A percentile compares a stretch with the other conserved stretches of the same genome.
These are phyloP conservation scores for Drosophila recens DNA, from an alignment of 2,888 invertebrate genomes.

Conservation along the genomic window DNA sequence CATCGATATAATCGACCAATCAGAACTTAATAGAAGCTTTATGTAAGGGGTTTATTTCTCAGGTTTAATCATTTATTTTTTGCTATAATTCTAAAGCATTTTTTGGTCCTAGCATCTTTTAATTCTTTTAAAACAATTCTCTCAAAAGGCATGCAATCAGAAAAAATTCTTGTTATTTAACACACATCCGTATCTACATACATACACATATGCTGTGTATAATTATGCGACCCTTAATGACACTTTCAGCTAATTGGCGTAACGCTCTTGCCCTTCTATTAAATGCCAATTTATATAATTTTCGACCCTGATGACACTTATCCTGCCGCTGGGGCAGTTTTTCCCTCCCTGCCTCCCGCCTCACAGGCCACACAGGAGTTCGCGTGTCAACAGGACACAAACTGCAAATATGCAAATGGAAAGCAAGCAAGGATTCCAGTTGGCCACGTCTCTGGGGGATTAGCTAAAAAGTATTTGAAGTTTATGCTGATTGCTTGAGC, in stretches of 20 bases:
- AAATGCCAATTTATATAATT: conserved; percentile 57
- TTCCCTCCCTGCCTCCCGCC: conserved; percentile 2
- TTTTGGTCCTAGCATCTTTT: no score
- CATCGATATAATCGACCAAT: no score
- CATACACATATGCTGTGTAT: conserved; percentile 5
- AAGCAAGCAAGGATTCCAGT: conserved; percentile 59
- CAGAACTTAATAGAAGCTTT: no score
- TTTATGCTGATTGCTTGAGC: conserved; percentile 30
- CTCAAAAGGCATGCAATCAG: no score
- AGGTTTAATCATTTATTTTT: no score
- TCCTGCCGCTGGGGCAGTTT: conserved; percentile 19
- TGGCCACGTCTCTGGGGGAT: conserved; percentile 6
- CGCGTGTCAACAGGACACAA: conserved; percentile 66
- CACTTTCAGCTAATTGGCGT: conserved; percentile 58
- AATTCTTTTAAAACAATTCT: no score
- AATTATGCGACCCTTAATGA: conserved; percentile 39
- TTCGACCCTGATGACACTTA: conserved; percentile 51
- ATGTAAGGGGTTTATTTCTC: no score
- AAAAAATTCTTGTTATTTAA: no score
- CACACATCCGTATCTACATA: no score
- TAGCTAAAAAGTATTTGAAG: conserved; percentile 16
- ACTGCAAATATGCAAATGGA: conserved; percentile 66
- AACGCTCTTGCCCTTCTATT: conserved; percentile 34
- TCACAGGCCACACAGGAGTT: conserved; percentile 14
- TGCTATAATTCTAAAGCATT: no score